Evolutionary conservation across 2,113 vertebrate species (phyloP).

Genomic region (Seriola aureovittata): DNA sequence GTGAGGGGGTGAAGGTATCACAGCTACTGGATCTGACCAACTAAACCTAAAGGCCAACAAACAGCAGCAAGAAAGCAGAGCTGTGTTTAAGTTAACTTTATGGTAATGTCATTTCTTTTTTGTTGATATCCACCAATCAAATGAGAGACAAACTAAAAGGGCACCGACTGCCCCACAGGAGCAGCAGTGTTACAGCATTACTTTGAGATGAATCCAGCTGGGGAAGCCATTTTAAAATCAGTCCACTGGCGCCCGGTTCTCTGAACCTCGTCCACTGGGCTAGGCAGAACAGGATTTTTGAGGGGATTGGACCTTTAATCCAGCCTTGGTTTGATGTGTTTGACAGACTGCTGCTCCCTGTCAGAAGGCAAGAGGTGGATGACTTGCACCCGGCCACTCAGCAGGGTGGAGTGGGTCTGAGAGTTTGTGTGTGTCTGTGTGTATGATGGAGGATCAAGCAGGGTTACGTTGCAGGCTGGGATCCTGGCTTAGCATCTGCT

Average conservation of each 20-base stretch:
- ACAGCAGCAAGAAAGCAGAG: neutral
- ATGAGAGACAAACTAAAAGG: neutral
- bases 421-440: constrained; percentile 23
- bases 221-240: constrained; percentile 26
- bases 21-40: neutral
- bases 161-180: neutral
- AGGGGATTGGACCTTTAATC: constrained; percentile 57
- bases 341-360: constrained; percentile 56
- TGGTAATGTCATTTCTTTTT: neutral
- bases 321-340: constrained; percentile 56
- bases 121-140: constrained; percentile 11
- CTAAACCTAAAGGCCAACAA: neutral
- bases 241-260: constrained; percentile 3
- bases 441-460: constrained; percentile 69
- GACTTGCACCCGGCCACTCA: constrained; percentile 61
- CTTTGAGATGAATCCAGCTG: neutral
- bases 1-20: neutral
- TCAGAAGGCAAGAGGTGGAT: constrained; percentile 51
- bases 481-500: constrained; percentile 65
- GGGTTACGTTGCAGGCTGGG: constrained; percentile 72
- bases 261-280: constrained; percentile 8
- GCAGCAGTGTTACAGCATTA: neutral
- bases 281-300: constrained; percentile 46
- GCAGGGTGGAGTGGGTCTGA: constrained; percentile 51
- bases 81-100: neutral